Evolutionary conservation across 2,113 vertebrate species (phyloP).

Genomic region (Callopanchax toddi): DNA sequence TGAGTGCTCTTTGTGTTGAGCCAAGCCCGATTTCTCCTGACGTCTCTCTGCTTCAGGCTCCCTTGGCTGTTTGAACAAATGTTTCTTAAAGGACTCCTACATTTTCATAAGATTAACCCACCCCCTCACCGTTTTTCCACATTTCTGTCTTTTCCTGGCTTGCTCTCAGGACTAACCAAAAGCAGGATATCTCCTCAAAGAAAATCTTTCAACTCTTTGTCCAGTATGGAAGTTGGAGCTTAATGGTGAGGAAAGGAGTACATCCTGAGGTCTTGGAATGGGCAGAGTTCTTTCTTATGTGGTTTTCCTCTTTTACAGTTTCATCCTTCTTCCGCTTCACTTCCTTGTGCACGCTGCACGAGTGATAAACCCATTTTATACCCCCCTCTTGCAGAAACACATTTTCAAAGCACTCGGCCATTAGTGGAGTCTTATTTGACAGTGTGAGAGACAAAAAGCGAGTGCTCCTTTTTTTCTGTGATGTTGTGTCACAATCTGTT

Average conservation of each 20-base stretch:
- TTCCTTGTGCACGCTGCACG: constrained; percentile 33
- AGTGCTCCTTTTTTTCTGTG: constrained; percentile 23
- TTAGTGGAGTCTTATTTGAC: constrained; percentile 33
- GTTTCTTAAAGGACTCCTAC: constrained; percentile 57
- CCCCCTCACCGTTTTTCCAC: constrained; percentile 43
- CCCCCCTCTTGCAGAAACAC: constrained; percentile 20
- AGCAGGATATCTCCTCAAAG: constrained; percentile 49
- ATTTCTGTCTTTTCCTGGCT: constrained; percentile 40
- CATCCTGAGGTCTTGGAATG: constrained; percentile 22
- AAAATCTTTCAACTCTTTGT: constrained; percentile 55
- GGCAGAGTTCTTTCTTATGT: constrained; percentile 25
- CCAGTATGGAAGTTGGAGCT: constrained; percentile 14
- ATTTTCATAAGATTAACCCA: constrained; percentile 65
- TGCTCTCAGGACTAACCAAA: constrained; percentile 46
- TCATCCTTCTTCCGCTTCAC: constrained; percentile 37
- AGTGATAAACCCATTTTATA: constrained; percentile 38
- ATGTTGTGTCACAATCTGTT: constrained; percentile 58
- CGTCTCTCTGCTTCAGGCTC: constrained; percentile 54
- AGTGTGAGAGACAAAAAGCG: constrained; percentile 56
- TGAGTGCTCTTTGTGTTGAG: constrained; percentile 73
- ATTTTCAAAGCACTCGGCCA: constrained; percentile 27
- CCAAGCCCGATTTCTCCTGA: constrained; percentile 68
- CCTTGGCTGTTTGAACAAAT: constrained; percentile 57
- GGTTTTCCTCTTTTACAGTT: constrained; percentile 36
- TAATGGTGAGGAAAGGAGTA: constrained; percentile 33